Evolutionary conservation across 2,113 vertebrate genomes (phyloP), one percentile per base, ranked within the genome.

Genomic region (Oxyruncus cristatus): DNA sequence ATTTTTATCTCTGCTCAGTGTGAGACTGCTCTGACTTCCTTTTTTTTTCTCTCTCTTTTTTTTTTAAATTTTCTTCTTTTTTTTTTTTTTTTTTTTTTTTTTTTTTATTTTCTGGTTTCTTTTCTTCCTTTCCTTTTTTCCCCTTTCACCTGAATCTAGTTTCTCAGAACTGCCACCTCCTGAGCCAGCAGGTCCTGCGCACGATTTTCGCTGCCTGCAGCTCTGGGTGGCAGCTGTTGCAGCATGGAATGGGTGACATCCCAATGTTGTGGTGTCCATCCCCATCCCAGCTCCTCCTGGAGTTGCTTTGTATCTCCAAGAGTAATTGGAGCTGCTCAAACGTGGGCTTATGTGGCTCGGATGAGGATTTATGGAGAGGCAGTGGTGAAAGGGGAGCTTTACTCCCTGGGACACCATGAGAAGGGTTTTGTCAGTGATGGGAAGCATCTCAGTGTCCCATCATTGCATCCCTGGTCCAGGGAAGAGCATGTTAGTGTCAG

Each of bases 1-100:
- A 82, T 82, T 95, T 95, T 94, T 96, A 92, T 95, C 94, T 96
- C 53, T n/a, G 81, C 94, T 95, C 84, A 27, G 52, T 22, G 58
- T 68, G 83, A 93, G 70, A 63, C 81, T 95, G 85, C 78, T 92
- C 56, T 66, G 88, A 86, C 94, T 97, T 96, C 91, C 78, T 94
- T 80, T 94, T 92, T 78, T 73, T 44, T 1, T 50, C 19, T 18
- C 9, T 42, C 3, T 61, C 16, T 68, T 3, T 22, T 22, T 41
- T 5, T 68, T 7, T n/a, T n/a, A n/a, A n/a, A n/a, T n/a, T n/a
- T n/a, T n/a, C n/a, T 3, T 22, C 19, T 41, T 5, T 68, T 7
- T 58, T 8, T 32, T 30, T 37, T 14, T 41, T 27, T 23, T 14
- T 3, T n/a, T 9, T 24, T 19, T 67, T 58, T 72, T 8, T 32